phyloP scores from a whole-genome alignment of 2,797 vertebrate genomes.

The Siniperca obscura region DNA sequence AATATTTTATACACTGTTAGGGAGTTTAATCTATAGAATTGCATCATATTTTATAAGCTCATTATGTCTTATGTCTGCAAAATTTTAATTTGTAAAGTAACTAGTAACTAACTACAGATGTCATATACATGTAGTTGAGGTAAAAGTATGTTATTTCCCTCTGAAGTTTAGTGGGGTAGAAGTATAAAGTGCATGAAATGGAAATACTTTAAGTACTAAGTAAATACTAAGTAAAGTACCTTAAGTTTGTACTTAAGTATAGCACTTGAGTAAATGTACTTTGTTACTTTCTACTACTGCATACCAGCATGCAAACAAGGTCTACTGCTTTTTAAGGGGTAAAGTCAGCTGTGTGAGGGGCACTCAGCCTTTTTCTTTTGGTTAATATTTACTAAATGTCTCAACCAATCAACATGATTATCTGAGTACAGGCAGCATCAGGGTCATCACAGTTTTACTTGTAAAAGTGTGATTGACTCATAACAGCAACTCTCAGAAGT shows the following conservation, averaged over 20 bases:
- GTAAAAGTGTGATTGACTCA: conserved; percentile 55
- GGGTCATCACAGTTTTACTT: conserved; percentile 56
- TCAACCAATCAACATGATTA: conserved; percentile 11
- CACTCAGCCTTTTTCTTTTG: not conserved
- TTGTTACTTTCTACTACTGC: not conserved
- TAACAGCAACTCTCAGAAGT: conserved; percentile 51
- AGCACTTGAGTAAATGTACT: not conserved
- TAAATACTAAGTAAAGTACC: not conserved
- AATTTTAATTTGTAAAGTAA: not conserved
- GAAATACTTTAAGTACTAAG: not conserved
- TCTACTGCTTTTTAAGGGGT: conserved; percentile 6
- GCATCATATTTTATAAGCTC: not conserved
- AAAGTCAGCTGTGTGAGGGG: not conserved
- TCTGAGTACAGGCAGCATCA: conserved; percentile 21
- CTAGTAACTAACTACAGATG: not conserved
- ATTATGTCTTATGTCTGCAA: not conserved
- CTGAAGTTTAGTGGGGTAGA: fast-evolving
- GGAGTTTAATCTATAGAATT: not conserved
- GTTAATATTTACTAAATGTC: conserved; percentile 37
- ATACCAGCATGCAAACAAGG: not conserved
- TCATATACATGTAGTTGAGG: not conserved
- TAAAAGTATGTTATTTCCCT: too few relatives aligned
- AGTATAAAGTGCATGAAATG: not conserved
- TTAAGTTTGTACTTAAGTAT: not conserved
- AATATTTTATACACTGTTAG: not conserved